Evolutionary conservation across 2,113 vertebrate species (phyloP).

Genomic region (Salminus brasiliensis): DNA sequence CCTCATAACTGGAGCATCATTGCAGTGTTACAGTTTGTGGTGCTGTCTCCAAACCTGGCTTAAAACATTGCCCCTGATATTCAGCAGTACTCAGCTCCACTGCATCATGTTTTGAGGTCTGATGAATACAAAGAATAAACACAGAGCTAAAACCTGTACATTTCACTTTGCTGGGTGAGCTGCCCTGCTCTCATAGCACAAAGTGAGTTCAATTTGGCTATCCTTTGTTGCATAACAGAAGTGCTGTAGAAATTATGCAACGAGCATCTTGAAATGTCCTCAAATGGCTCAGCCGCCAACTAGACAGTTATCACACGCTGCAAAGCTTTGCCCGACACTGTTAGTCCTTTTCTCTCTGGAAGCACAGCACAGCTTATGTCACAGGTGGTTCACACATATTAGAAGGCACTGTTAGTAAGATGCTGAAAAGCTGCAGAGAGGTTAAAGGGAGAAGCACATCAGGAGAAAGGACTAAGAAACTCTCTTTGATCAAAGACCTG

Average conservation of each 20-base stretch:
- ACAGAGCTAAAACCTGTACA: no score
- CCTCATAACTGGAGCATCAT: no score
- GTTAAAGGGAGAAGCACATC: neutral
- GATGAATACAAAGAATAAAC: no score
- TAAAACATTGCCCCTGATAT: no score
- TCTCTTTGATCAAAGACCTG: slow-evolving; percentile 12
- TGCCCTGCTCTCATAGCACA: neutral
- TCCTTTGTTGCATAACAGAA: neutral
- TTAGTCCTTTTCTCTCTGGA: neutral
- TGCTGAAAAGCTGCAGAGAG: neutral
- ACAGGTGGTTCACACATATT: neutral
- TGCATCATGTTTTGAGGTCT: neutral
- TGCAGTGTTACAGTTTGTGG: no score
- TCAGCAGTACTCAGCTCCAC: no score
- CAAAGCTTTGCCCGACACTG: neutral
- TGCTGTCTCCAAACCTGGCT: no score
- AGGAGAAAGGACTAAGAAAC: neutral
- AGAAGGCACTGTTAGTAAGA: neutral
- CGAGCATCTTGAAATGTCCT: neutral
- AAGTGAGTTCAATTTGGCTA: neutral
- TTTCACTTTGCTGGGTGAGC: neutral
- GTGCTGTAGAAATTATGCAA: neutral
- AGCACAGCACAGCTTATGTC: neutral
- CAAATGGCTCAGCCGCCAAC: neutral
- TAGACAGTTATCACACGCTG: no score